These are phyloP conservation scores for Larimichthys crocea DNA, from an alignment of 2,113 vertebrate species.

Conservation along the genomic window DNA sequence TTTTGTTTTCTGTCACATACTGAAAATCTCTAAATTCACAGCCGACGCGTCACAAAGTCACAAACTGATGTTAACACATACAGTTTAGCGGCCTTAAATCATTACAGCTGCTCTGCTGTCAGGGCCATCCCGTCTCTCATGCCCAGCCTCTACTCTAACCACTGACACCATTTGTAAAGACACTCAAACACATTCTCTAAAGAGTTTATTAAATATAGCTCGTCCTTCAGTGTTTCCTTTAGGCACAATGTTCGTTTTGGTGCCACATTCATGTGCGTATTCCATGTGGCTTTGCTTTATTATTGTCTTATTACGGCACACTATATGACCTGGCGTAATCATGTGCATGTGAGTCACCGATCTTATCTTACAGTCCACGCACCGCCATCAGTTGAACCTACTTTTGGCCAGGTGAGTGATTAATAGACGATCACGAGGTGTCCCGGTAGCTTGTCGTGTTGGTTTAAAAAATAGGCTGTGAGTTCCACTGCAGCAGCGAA, in stretches of 20 bases:
- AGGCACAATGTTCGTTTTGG: background rate
- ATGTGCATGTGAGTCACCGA: slow-evolving; percentile 3
- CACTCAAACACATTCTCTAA: background rate
- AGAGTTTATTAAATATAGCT: slow-evolving; percentile 35
- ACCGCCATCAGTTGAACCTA: background rate
- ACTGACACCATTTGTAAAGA: slow-evolving; percentile 27
- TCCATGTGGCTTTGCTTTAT: background rate
- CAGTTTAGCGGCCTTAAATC: background rate
- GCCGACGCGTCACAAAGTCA: background rate
- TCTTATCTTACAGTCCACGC: slow-evolving; percentile 20
- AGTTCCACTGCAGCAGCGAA: slow-evolving; percentile 10
- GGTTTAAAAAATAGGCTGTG: slow-evolving; percentile 37
- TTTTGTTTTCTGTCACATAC: background rate
- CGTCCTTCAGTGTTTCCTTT: slow-evolving; percentile 7
- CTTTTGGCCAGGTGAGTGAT: slow-evolving; percentile 18
- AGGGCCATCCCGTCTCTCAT: background rate
- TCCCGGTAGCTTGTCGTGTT: slow-evolving; percentile 25
- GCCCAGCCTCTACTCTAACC: slow-evolving; percentile 4
- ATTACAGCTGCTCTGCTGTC: slow-evolving; percentile 5
- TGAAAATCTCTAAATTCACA: background rate
- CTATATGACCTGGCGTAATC: slow-evolving; percentile 19
- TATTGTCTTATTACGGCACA: slow-evolving; percentile 12
- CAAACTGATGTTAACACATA: background rate
- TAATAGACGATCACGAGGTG: slow-evolving; percentile 40
- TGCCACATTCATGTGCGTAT: slow-evolving; percentile 1